A percentile compares a stretch with the other conserved stretches of the same genome.
These are phyloP conservation scores for Octomys mimax DNA, from an alignment of 2,797 vertebrate genomes.

Conservation along the genomic window DNA sequence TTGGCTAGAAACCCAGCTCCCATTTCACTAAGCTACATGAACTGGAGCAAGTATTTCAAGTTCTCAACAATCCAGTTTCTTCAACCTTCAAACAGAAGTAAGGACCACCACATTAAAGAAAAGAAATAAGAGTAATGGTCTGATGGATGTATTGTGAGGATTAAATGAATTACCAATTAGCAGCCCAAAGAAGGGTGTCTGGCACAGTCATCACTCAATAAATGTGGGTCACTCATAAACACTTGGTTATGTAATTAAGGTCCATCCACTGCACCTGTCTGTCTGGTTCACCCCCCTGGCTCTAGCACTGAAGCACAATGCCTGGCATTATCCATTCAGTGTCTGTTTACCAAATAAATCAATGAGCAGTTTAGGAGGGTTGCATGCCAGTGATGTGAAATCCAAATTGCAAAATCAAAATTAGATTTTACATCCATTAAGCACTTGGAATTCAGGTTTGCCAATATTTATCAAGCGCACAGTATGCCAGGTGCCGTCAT, in stretches of 20 bases:
- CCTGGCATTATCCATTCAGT: not conserved
- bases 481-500: not conserved
- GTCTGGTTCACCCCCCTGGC: not conserved
- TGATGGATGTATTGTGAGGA: not conserved
- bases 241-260: not conserved
- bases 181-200: not conserved
- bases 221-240: not conserved
- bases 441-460: slow-evolving; percentile 39
- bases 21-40: not conserved
- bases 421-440: slow-evolving; percentile 39
- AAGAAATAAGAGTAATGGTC: not conserved
- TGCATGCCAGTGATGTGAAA: not conserved
- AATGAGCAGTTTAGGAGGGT: not conserved
- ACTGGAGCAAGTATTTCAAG: not conserved
- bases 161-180: not conserved
- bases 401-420: slow-evolving; percentile 40
- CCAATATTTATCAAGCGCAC: not conserved
- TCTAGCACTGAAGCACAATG: not conserved
- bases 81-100: not conserved
- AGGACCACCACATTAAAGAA: not conserved
- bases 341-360: not conserved
- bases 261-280: not conserved
- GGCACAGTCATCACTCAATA: not conserved
- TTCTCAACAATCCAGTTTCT: not conserved
- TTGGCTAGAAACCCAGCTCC: not conserved